Conservation (phyloP, 2,113 vertebrate species). For the Spea bombifrons region DNA sequence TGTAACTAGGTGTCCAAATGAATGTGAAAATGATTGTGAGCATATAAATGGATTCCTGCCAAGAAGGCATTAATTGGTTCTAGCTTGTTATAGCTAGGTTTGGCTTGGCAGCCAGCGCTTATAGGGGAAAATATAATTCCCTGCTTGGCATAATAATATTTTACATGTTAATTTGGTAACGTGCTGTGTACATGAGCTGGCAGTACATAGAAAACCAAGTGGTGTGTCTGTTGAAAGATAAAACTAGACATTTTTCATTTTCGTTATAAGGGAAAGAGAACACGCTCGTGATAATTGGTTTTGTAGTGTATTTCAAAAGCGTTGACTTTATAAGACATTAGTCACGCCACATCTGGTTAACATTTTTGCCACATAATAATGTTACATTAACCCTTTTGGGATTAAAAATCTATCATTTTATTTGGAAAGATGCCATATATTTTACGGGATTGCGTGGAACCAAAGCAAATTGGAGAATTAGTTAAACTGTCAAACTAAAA, state of each 20-base stretch:
- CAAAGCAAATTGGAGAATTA: constrained; percentile 3
- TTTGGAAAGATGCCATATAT: constrained; percentile 33
- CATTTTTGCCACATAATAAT: constrained; percentile 40
- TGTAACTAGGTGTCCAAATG: constrained; percentile 25
- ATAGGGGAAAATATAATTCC: background rate
- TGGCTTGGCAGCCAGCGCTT: constrained; percentile 13
- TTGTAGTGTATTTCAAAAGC: constrained; percentile 7
- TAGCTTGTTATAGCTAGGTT: constrained; percentile 1
- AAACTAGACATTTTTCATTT: constrained; percentile 23
- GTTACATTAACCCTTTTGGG: constrained; percentile 28
- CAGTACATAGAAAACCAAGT: constrained; percentile 3
- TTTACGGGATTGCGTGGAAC: constrained; percentile 17
- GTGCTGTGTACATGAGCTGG: background rate
- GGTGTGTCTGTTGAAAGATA: background rate
- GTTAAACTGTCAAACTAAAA: background rate
- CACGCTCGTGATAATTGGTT: background rate
- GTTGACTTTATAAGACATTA: constrained; percentile 2
- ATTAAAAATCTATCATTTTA: constrained; percentile 32
- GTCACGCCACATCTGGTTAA: constrained; percentile 26
- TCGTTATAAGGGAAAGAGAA: background rate
- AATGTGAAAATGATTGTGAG: constrained; percentile 22
- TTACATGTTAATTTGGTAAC: background rate
- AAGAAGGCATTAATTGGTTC: constrained; percentile 27
- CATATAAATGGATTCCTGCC: constrained; percentile 10
- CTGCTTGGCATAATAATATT: constrained; percentile 8